phyloP scores from a whole-genome alignment of 2,797 vertebrate species.

The Pantherophis alleghaniensis region DNA sequence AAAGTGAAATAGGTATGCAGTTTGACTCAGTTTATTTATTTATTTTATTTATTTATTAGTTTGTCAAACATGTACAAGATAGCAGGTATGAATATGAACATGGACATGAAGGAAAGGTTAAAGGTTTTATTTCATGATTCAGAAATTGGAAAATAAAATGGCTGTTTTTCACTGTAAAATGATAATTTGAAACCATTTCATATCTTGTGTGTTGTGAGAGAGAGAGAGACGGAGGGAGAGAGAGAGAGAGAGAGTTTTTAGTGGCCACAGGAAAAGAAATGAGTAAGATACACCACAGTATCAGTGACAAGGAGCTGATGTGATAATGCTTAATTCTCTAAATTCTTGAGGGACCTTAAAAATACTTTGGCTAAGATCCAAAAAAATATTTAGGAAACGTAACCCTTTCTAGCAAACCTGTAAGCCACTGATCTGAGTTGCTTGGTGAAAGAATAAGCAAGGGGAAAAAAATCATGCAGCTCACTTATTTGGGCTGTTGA shows the following conservation, averaged over 20 bases:
- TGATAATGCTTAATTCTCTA: background rate
- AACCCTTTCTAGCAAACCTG: background rate
- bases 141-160: constrained; percentile 21
- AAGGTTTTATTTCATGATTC: background rate
- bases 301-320: background rate
- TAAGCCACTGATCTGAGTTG: background rate
- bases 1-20: background rate
- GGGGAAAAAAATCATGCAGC: background rate
- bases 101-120: too few relatives aligned
- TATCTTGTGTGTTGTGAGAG: background rate
- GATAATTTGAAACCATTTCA: constrained; percentile 9
- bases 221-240: too few relatives aligned
- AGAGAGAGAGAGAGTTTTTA: background rate
- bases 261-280: constrained; percentile 18
- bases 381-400: background rate
- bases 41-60: background rate
- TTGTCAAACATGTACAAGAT: too few relatives aligned
- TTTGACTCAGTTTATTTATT: background rate
- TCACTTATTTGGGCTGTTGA: background rate
- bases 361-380: background rate
- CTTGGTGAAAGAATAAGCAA: background rate
- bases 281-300: background rate
- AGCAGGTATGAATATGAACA: too few relatives aligned
- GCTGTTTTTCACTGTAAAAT: background rate
- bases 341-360: background rate